These are phyloP conservation scores for Callimorpha dominula DNA, from an alignment of 2,888 invertebrate species.

Conservation along the genomic window DNA sequence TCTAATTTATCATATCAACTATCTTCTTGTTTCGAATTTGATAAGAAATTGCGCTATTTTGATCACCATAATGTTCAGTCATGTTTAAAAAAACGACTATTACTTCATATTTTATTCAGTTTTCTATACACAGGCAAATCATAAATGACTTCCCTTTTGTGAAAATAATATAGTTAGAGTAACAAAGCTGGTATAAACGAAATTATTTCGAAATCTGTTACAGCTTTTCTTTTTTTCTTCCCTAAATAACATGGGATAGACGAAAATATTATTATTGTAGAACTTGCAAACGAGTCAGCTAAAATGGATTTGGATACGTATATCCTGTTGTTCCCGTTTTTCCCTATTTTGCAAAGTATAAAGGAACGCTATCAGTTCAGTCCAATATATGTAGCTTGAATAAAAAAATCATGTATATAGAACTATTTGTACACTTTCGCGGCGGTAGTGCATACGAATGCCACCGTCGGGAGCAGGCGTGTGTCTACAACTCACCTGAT, in stretches of 20 bases:
- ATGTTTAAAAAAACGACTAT: background rate
- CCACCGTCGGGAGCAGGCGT: too few relatives aligned
- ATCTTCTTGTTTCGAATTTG: background rate
- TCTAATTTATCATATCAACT: background rate
- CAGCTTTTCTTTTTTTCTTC: slow-evolving; percentile 7
- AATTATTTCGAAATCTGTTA: slow-evolving; percentile 16
- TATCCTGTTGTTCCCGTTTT: background rate
- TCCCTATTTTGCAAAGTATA: background rate
- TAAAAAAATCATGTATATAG: too few relatives aligned
- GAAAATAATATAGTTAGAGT: background rate
- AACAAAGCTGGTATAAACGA: slow-evolving; percentile 20
- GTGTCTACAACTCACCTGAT: too few relatives aligned
- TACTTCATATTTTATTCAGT: background rate
- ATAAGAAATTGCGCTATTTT: background rate
- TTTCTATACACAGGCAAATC: background rate
- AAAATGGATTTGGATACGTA: slow-evolving; percentile 2
- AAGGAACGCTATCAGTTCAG: background rate
- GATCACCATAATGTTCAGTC: background rate
- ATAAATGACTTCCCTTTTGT: slow-evolving; percentile 9
- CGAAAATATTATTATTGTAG: slow-evolving; percentile 8
- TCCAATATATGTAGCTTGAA: too few relatives aligned
- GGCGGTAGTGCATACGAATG: too few relatives aligned
- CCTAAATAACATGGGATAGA: background rate
- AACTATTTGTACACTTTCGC: too few relatives aligned
- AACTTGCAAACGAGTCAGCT: slow-evolving; percentile 4